Base-by-base conservation (phyloP, 2,888 invertebrate species). In the Thymelicus lineola region DNA sequence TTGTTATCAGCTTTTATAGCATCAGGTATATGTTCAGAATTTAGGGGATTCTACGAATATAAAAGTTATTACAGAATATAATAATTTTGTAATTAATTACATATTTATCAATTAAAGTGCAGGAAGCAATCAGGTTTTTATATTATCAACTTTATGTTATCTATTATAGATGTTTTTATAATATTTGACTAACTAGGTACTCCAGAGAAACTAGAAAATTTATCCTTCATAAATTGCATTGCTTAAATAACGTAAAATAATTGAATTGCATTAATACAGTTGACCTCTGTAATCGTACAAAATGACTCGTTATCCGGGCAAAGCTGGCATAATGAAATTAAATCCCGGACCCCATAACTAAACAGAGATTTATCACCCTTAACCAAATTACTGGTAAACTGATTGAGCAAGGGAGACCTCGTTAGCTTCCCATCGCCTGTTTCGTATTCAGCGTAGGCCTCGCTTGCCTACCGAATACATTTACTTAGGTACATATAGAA, bases 341-440 rank as follows among this genome's bases (percentile, higher is more conserved):
- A 84, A 80, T 80, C 83, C 76, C 82, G 75, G 80, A 80, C 83
- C 86, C 86, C 81, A 79, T 79, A 79, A 80, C 82, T 84, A 88
- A 90, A 89, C 89, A 83, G 83, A 88, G 93, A 93, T 93, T 93
- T 93, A 93, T 92, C 82, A 84, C 87, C 90, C 90, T 87, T 90
- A 89, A 91, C 81, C 80, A 85, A 91, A 91, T 92, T 92, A 90
- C 86, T 79, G 79, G 83, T 84, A 85, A 90, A 86, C 88, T 87
- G 88, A 89, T 89, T 86, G 87, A 83, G 83, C 78, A 85, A 83
- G 87, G 88, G 90, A 88, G 89, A 79, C 79, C 75, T 77, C 71
- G 72, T 78, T 80, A 75, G 72, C 70, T 71, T 66, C 72, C 71
- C 71, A 69, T 63, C 72, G 74, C 70, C 84, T 84, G 80, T 81